Evolutionary conservation across 2,797 vertebrate species (phyloP).

Genomic region (Ceyx erithaca): DNA sequence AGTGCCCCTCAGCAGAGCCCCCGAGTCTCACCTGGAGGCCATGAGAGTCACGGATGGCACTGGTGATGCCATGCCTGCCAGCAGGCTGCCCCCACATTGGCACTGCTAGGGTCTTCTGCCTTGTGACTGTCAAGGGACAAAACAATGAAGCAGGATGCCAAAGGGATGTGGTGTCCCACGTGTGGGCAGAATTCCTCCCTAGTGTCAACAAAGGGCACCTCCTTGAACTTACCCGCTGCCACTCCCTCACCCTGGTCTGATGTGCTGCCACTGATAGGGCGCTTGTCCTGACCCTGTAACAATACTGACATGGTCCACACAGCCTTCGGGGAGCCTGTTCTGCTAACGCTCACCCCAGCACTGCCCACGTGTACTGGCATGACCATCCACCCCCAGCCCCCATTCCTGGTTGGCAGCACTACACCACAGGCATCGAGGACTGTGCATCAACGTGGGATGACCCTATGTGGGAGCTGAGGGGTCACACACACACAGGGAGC

Average conservation of each 20-base stretch:
- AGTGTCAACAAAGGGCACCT: neutral
- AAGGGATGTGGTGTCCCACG: neutral
- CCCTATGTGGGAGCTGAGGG: neutral
- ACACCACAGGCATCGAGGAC: rapidly evolving
- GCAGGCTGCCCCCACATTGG: neutral
- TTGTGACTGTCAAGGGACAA: neutral
- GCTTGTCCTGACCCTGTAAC: neutral
- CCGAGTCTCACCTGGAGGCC: rapidly evolving
- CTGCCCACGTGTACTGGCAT: neutral
- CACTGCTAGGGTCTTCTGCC: neutral
- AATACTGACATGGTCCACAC: rapidly evolving
- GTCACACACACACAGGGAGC: neutral
- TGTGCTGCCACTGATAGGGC: rapidly evolving
- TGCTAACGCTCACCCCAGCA: neutral
- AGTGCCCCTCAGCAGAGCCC: neutral
- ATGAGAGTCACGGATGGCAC: neutral
- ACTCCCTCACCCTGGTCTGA: neutral
- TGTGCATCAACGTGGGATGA: neutral
- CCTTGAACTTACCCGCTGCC: neutral
- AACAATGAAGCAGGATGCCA: neutral
- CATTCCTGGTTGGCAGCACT: neutral
- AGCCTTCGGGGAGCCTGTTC: neutral
- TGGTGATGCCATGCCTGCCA: neutral
- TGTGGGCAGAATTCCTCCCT: neutral
- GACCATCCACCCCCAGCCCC: neutral